A percentile compares a stretch with the other conserved stretches of the same genome.
phyloP scores from a whole-genome alignment of 2,797 vertebrate genomes.

The Tauraco hartlaubi region DNA sequence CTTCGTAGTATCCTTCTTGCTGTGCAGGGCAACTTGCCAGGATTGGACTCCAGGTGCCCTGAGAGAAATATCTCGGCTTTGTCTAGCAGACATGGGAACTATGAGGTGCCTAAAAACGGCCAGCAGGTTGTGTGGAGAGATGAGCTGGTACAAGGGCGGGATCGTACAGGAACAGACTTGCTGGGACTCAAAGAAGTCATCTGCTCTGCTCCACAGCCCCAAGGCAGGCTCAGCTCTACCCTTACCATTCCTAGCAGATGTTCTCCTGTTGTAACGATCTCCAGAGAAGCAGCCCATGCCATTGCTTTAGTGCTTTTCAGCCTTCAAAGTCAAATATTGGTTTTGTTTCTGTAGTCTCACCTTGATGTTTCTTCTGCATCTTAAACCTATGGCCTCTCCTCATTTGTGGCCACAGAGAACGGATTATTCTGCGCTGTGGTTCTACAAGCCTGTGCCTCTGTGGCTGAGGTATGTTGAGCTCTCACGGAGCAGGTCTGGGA shows the following conservation, averaged over 20 bases:
- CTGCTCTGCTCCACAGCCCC: neutral
- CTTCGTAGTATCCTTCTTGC: neutral
- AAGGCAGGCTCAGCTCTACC: neutral
- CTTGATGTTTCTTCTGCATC: neutral
- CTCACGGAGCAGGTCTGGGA: neutral
- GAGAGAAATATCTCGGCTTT: neutral
- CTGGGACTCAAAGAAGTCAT: neutral
- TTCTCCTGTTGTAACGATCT: neutral
- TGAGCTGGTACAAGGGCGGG: neutral
- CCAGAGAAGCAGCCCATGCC: neutral
- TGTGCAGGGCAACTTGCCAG: neutral
- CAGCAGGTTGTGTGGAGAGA: neutral
- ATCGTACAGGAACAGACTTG: neutral
- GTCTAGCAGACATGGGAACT: rapidly evolving
- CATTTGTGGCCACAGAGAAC: neutral
- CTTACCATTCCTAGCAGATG: neutral
- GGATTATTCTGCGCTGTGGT: neutral
- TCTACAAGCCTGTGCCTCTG: neutral
- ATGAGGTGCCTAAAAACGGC: neutral
- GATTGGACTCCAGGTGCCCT: neutral
- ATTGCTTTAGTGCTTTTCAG: neutral
- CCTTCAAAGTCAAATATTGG: neutral
- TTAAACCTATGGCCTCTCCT: neutral
- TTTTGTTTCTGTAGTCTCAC: neutral
- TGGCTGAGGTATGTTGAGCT: rapidly evolving